phyloP scores from a whole-genome alignment of 2,888 invertebrate genomes.

The Cheilosia variabilis region DNA sequence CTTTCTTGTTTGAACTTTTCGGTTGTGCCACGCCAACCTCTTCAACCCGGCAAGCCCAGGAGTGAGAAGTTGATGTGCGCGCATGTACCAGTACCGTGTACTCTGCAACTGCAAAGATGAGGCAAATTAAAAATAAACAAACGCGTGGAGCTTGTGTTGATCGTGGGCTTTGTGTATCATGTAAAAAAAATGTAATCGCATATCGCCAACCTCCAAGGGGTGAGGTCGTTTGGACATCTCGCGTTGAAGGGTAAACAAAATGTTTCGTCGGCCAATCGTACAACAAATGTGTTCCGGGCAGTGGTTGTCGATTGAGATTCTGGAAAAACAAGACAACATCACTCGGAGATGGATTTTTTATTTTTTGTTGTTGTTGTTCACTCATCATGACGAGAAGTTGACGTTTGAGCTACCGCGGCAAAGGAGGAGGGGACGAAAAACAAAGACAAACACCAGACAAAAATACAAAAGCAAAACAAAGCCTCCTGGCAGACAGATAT shows the following conservation, averaged over 20 bases:
- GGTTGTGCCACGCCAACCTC: constrained; percentile 27
- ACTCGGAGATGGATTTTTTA: constrained; percentile 8
- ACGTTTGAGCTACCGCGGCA: constrained; percentile 57
- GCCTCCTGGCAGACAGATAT: constrained; percentile 66
- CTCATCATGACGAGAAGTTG: constrained; percentile 66
- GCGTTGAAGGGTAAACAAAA: constrained; percentile 54
- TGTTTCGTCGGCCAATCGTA: constrained; percentile 5
- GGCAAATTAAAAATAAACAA: constrained; percentile 65
- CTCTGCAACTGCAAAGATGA: constrained; percentile 1
- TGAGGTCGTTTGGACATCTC: constrained; percentile 52
- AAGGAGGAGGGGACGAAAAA: constrained; percentile 6
- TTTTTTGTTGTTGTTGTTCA: constrained; percentile 16
- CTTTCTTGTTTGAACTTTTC: constrained; percentile 4
- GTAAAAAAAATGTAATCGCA: not conserved
- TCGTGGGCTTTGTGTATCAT: constrained; percentile 49
- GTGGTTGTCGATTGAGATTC: constrained; percentile 32
- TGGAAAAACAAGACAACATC: constrained; percentile 21
- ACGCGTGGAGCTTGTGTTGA: constrained; percentile 50
- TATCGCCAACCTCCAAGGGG: constrained; percentile 27
- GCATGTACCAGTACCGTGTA: constrained; percentile 1
- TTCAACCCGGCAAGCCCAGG: constrained; percentile 8
- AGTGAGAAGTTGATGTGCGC: constrained; percentile 38
- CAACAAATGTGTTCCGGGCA: constrained; percentile 10
- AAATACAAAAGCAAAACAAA: constrained; percentile 53
- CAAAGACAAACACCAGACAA: constrained; percentile 55